These are phyloP conservation scores for Montipora cactus DNA, from an alignment of 64 coral and sea anemone species.

Conservation along the genomic window DNA sequence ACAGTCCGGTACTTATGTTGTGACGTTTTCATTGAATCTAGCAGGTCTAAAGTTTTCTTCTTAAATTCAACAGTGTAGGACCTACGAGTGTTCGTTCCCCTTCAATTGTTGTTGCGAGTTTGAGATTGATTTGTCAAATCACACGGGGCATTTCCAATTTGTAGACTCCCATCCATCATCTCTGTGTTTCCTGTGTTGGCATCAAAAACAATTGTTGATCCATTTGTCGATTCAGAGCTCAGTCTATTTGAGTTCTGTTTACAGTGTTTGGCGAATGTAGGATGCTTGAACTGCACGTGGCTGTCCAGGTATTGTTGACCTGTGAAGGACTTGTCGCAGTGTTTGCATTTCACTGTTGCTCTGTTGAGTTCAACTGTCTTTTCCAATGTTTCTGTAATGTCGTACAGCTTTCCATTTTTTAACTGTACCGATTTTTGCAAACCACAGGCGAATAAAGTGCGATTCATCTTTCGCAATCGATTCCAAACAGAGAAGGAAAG, in stretches of 20 bases:
- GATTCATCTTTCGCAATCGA: constrained; percentile 52
- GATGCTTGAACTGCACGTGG: constrained; percentile 78
- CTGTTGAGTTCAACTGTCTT: constrained; percentile 56
- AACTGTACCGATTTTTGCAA: constrained; percentile 75
- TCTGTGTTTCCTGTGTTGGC: constrained; percentile 50
- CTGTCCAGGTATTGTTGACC: constrained; percentile 82
- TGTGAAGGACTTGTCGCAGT: constrained; percentile 71
- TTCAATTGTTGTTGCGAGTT: constrained; percentile 74
- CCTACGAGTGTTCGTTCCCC: constrained; percentile 49
- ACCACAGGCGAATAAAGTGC: constrained; percentile 59
- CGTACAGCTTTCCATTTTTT: constrained; percentile 73
- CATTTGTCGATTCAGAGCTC: constrained; percentile 68
- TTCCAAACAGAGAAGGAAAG: constrained; percentile 6
- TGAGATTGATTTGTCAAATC: constrained; percentile 59
- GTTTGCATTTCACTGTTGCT: constrained; percentile 48
- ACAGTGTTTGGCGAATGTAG: constrained; percentile 49
- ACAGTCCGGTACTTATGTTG: constrained; percentile 59
- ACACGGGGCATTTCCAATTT: constrained; percentile 58
- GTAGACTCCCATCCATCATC: constrained; percentile 62
- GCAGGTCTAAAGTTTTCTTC: constrained; percentile 66
- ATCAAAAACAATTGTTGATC: constrained; percentile 63
- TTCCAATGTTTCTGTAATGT: constrained; percentile 73
- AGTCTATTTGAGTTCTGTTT: constrained; percentile 41
- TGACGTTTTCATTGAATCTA: constrained; percentile 68
- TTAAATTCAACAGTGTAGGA: constrained; percentile 77